Conservation (phyloP, 2,113 vertebrate species). For the Pseudolaguvia tuberculata region DNA sequence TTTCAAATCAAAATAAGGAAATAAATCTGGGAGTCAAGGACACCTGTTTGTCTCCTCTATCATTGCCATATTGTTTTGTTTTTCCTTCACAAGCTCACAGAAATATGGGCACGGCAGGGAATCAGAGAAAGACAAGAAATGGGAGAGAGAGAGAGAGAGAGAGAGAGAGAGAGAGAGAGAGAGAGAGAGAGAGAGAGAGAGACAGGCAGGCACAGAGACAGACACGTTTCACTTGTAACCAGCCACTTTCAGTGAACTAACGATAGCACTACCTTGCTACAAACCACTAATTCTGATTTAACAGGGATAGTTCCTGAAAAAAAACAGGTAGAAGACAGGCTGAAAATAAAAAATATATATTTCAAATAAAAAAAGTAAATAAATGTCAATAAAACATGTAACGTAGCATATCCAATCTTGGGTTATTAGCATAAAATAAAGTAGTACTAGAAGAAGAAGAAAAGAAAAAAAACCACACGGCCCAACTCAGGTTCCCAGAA, state of each 20-base stretch:
- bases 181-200: too few relatives aligned
- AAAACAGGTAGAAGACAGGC: not conserved
- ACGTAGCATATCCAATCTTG: not conserved
- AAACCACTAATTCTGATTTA: not conserved
- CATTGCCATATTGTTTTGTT: constrained; percentile 26
- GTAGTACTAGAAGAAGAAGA: too few relatives aligned
- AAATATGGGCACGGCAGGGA: constrained; percentile 30
- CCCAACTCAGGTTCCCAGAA: not conserved
- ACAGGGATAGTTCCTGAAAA: too few relatives aligned
- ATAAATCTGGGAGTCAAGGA: constrained; percentile 4
- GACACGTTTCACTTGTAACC: constrained; percentile 20
- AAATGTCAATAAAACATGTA: not conserved
- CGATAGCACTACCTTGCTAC: not conserved
- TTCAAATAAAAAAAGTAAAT: not conserved
- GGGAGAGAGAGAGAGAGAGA: constrained; percentile 15
- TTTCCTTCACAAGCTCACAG: constrained; percentile 16
- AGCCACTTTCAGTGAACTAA: constrained; percentile 2
- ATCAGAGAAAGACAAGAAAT: not conserved
- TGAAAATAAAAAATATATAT: not conserved
- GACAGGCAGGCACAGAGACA: constrained; percentile 24
- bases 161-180: not conserved
- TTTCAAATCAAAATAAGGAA: not conserved
- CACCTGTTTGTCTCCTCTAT: constrained; percentile 23
- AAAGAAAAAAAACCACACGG: not conserved
- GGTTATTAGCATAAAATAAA: not conserved